Base-by-base conservation (phyloP, 1,140 invertebrate species). In the Danaus plexippus region DNA sequence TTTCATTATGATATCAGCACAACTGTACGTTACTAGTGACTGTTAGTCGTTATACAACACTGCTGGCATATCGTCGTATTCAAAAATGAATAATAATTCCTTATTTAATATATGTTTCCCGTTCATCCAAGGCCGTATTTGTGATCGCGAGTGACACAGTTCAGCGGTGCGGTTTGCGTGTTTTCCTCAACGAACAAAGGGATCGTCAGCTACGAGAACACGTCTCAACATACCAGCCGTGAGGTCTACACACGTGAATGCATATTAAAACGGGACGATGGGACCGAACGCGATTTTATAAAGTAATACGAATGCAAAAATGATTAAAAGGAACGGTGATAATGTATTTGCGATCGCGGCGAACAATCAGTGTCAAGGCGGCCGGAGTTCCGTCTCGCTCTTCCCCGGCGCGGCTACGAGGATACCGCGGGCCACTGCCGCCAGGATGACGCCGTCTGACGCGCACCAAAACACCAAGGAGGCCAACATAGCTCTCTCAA, bases 261-360 rank as follows among this genome's bases (percentile, higher is more conserved):
- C 72, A 77, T 80, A 80, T 72, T 71, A 73, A 77, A 79, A 80
- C 69, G 71, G 64, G 73, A 81, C 61, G 70, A 82, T 83, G 81
- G 64, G 71, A 71, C 67, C 66, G 71, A 67, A 68, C 69, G 69
- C 71, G 71, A 72, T 73, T 64, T 73, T 75, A 65, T 77, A 74
- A 77, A 83, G 75, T 75, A 81, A 81, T 78, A 74, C 67, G 66
- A 77, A 83, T 80, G 75, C 76, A 84, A 85, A 84, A 85, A 87
- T 87, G 84, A 87, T 87, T 80, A 87, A 87, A 85, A 84, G 80
- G 74, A 87, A 85, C 74, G 73, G 84, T 75, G 81, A 82, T 87
- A 87, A 87, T 85, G 84, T 84, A 71, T 87, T 82, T 81, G 80
- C 84, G 80, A 82, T 85, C 77, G 82, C 80, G 78, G 74, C 80